phyloP scores from a whole-genome alignment of 2,113 vertebrate genomes.

The Chaetodon trifascialis region DNA sequence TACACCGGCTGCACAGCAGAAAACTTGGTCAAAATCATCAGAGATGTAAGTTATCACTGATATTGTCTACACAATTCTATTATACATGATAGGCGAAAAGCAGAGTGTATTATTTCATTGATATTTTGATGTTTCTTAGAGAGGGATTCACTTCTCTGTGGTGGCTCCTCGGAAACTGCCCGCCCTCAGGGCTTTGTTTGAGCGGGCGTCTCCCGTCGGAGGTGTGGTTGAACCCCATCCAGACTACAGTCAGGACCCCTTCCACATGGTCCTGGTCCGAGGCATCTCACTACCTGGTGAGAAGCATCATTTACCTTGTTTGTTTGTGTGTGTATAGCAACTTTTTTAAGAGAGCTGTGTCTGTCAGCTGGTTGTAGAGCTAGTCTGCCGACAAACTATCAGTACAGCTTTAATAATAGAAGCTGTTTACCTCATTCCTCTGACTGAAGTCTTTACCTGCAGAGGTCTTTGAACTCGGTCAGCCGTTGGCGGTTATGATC shows the following conservation, averaged over 20 bases:
- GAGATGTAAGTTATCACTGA: conserved; percentile 85
- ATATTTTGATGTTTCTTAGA: conserved; percentile 69
- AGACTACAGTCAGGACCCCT: conserved; percentile 92
- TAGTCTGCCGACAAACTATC: not conserved
- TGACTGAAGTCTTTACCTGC: not conserved
- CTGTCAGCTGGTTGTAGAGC: not conserved
- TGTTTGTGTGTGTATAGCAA: not conserved
- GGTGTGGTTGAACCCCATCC: conserved; percentile 85
- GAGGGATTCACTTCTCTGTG: conserved; percentile 93
- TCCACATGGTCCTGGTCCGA: conserved; percentile 93
- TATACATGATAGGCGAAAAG: not conserved
- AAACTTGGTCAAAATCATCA: conserved; percentile 92
- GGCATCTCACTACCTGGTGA: conserved; percentile 91
- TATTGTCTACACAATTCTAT: not conserved
- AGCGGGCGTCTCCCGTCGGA: conserved; percentile 86
- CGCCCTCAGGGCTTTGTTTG: conserved; percentile 88
- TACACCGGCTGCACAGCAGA: conserved; percentile 93
- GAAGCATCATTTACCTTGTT: not conserved
- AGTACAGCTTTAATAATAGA: not conserved
- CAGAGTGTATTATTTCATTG: not conserved
- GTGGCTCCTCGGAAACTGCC: conserved; percentile 93
- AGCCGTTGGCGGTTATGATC: not conserved
- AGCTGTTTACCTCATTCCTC: not conserved
- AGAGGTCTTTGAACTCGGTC: not conserved
- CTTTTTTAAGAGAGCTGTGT: not conserved